Percentiles rank a stretch among this genome's conserved stretches.
Evolutionary conservation across 2,113 vertebrate species (phyloP).

Genomic region (Pontoporia blainvillei): DNA sequence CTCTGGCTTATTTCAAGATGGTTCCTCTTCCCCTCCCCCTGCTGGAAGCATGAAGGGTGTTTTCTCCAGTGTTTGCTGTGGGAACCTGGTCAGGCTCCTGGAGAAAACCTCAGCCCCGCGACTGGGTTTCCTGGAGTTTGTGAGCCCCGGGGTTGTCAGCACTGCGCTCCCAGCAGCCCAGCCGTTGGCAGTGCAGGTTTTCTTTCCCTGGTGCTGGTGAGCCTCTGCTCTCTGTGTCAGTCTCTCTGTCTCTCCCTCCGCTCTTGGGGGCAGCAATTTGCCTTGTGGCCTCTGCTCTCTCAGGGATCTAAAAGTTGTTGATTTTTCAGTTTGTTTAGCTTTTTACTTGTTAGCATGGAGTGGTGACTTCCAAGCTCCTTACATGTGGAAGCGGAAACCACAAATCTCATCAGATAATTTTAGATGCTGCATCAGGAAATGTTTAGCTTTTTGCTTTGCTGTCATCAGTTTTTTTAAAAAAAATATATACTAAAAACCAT

Average conservation of each 20-base stretch:
- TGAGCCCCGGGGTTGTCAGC: background rate
- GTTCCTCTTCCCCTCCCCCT: background rate
- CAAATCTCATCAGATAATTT: background rate
- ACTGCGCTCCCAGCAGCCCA: background rate
- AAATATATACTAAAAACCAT: too few species aligned
- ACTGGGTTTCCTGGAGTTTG: background rate
- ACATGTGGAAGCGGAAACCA: background rate
- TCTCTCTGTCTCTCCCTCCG: background rate
- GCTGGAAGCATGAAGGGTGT: background rate
- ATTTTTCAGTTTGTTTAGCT: background rate
- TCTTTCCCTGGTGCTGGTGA: background rate
- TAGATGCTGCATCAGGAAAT: background rate
- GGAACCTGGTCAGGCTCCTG: background rate
- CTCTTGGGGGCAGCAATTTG: background rate
- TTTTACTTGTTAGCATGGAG: background rate
- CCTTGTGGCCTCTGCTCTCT: background rate
- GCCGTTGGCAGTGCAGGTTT: background rate
- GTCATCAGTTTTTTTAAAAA: background rate
- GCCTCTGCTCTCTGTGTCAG: background rate
- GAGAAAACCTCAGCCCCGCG: background rate
- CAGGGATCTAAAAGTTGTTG: background rate
- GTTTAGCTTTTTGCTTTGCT: background rate
- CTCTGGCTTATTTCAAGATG: background rate
- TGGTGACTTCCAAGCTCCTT: background rate
- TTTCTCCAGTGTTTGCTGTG: background rate